A percentile compares a stretch with the other conserved stretches of the same genome.
Evolutionary conservation across 1,140 invertebrate genomes (phyloP).

Genomic region (Cyrtorhinus lividipennis): DNA sequence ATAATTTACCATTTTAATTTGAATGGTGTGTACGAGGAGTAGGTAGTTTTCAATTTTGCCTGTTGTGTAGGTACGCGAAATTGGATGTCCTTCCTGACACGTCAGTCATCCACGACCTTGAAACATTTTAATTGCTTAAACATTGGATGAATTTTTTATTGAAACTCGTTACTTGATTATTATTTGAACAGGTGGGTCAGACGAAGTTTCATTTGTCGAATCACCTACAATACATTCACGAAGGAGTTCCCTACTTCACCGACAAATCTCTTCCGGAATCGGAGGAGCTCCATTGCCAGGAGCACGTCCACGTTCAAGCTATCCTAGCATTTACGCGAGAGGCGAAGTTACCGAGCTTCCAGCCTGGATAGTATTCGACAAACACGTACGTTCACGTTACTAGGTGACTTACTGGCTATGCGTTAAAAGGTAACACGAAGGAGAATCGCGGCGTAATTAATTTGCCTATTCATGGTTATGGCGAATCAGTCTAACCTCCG

Average conservation of each 20-base stretch:
- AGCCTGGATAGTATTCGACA: constrained; percentile 73
- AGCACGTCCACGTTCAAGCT: constrained; percentile 26
- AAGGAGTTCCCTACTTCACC: constrained; percentile 36
- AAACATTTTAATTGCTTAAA: too few species aligned
- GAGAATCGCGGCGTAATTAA: too few species aligned
- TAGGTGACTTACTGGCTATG: too few species aligned
- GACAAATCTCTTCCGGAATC: constrained; percentile 35
- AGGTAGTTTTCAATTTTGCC: background rate
- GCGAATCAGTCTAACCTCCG: too few species aligned
- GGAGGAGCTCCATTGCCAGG: constrained; percentile 27
- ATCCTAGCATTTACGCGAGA: constrained; percentile 47
- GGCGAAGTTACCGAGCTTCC: constrained; percentile 54
- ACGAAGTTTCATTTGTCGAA: constrained; percentile 39
- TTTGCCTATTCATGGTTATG: too few species aligned
- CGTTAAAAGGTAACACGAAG: too few species aligned
- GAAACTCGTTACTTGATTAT: background rate
- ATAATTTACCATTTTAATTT: background rate
- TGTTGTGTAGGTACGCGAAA: background rate
- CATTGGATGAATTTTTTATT: background rate
- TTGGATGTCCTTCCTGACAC: background rate
- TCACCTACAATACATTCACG: constrained; percentile 36
- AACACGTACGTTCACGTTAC: too few species aligned
- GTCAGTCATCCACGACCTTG: background rate
- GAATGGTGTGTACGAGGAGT: background rate
- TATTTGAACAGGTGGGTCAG: constrained; percentile 35